Conservation (phyloP, 2,888 invertebrate species). For the Lymantria dispar region DNA sequence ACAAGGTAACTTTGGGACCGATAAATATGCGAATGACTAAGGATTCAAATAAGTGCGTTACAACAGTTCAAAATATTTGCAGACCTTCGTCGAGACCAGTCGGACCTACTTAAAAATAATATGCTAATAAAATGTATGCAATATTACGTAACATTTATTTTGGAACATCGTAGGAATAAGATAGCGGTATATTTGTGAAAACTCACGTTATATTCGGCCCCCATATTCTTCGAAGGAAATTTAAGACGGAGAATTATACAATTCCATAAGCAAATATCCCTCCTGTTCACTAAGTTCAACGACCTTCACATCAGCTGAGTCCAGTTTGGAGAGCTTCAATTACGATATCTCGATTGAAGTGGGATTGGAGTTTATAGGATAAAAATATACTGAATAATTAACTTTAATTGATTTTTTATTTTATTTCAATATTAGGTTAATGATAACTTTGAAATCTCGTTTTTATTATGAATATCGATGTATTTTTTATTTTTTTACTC, state of each 20-base stretch:
- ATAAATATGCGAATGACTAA: neutral
- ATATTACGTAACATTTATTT: slow-evolving; percentile 54
- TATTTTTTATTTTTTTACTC: too few species aligned
- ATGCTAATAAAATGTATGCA: slow-evolving; percentile 10
- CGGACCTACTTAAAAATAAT: slow-evolving; percentile 13
- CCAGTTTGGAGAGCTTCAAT: neutral
- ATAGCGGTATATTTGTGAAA: slow-evolving; percentile 56
- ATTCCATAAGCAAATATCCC: slow-evolving; percentile 52
- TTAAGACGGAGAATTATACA: slow-evolving; percentile 54
- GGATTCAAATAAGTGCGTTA: slow-evolving; percentile 3
- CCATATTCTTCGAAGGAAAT: slow-evolving; percentile 57
- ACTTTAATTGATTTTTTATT: too few species aligned
- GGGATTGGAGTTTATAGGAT: neutral
- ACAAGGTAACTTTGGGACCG: neutral
- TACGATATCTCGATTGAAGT: neutral
- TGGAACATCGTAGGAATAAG: slow-evolving; percentile 39
- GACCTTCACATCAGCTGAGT: slow-evolving; percentile 33
- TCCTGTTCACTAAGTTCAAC: slow-evolving; percentile 47
- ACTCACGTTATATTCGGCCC: slow-evolving; percentile 39
- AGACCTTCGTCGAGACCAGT: slow-evolving; percentile 11
- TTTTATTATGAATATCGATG: too few species aligned
- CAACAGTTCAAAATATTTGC: slow-evolving; percentile 7
- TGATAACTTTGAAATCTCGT: too few species aligned
- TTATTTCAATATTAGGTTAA: too few species aligned
- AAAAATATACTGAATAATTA: neutral